Percentiles rank a stretch among this genome's conserved stretches.
These are phyloP conservation scores for Sylvicola fuscatus DNA, from an alignment of 2,888 invertebrate species.

Conservation along the genomic window DNA sequence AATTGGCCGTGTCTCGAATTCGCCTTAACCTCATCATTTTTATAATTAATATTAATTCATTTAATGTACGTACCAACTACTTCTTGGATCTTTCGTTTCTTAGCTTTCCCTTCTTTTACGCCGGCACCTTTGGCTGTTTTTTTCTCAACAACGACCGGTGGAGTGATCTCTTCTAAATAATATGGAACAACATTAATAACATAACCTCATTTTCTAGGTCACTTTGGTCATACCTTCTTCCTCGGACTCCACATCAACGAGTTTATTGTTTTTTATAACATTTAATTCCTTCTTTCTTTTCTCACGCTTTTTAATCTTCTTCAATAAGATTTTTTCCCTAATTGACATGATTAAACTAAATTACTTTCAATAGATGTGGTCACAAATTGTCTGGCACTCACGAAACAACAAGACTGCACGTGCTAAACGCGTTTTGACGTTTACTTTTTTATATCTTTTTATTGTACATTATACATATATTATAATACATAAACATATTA, in stretches of 20 bases:
- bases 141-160: slow-evolving; percentile 8
- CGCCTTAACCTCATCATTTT: slow-evolving; percentile 39
- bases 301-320: slow-evolving; percentile 59
- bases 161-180: no score
- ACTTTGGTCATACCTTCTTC: slow-evolving; percentile 10
- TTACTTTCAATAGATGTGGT: no score
- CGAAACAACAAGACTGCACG: no score
- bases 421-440: no score
- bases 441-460: no score
- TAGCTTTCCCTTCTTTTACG: slow-evolving; percentile 1
- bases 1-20: slow-evolving; percentile 30
- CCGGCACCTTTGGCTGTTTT: slow-evolving; percentile 14
- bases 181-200: no score
- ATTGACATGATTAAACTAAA: no score
- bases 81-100: slow-evolving; percentile 11
- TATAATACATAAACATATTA: no score
- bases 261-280: slow-evolving; percentile 14
- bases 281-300: slow-evolving; percentile 42
- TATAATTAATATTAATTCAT: background rate
- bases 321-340: slow-evolving; percentile 44
- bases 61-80: slow-evolving; percentile 6
- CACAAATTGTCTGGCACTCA: no score
- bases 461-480: no score
- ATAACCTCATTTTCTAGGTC: slow-evolving; percentile 5
- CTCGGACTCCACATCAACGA: slow-evolving; percentile 10